Base-by-base conservation (phyloP, 1,140 invertebrate species). In the Nixonia krombeini region DNA sequence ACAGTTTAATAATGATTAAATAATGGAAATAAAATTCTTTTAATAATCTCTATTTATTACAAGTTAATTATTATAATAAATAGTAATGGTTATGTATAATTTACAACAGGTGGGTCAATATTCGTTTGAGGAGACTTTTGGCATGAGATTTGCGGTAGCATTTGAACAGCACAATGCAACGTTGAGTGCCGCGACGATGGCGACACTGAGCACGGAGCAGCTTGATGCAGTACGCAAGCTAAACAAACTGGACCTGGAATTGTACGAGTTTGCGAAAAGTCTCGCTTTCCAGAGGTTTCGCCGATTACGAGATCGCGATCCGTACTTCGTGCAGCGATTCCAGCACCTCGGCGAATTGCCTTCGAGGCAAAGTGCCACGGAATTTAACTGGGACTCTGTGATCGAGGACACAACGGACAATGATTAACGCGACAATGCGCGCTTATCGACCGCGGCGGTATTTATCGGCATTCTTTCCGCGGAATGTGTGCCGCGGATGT, bases 111-210 rank as follows among this genome's bases (percentile, higher is more conserved):
- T 94, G 58, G 95, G 94, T 18, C 97, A 99, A 82, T 96, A 96
- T 78, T 91, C 99, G 28, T 99, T 99, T 84, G 97, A 99, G 81
- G 91, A 96, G 84, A 97, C 95, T n/a, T 99, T 99, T 82, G 93
- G 94, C 80, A 87, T 99, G 74, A 88, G 93, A 71, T 98, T 97
- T 84, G 90, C 91, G 33, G 90, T 94, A 67, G 91, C 92, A 16
- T 96, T 97, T 81, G 91, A 93, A 68, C 95, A 96, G 79, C 93
- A 95, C 79, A 96, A 97, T 85, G 90, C 93, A 52, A 96, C 94
- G 0, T 88, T 94, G 42, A 94, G 94, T 12, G 92, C 90, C 74
- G 87, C 89, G 38, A 94, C 91, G 40, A 88, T 95, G 74, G 88
- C 89, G 10, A 91, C 90, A 35, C 85, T 98, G 37, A 90, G 88